Base-by-base conservation (phyloP, 1,140 invertebrate genomes). In the Mamestra configurata region DNA sequence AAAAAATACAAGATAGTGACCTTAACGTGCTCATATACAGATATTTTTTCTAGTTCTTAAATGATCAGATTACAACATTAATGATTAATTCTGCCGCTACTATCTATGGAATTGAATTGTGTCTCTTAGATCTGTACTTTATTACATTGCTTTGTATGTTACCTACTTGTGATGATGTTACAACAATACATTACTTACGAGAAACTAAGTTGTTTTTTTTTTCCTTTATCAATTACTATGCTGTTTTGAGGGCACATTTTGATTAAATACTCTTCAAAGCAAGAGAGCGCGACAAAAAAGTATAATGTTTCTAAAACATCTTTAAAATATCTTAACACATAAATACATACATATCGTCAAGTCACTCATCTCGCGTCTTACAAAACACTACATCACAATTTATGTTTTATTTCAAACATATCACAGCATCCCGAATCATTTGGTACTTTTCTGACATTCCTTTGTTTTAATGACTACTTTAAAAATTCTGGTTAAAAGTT, bases 351-450 rank as follows among this genome's bases (percentile, higher is more conserved):
- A 76, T 43, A 61, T 27, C 51, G 0, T 22, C 57, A 57, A 76
- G 20, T 64, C 35, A 59, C 22, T 76, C 53, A 75, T 46, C 31
- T 76, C 40, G 73, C 55, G 73, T 35, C 55, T 76, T 76, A 76
- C 22, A 61, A 76, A 84, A 46, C 78, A 71, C 79, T 84, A 86
- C 57, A 85, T 83, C 81, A 84, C 81, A 76, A 46, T 76, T 61
- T 81, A 81, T 79, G 73, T 80, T 86, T 80, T 83, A 81, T 83
- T 83, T 77, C 53, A 84, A 81, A 86, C 82, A 80, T 86, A 88
- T 90, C 86, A 88, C 86, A 87, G 84, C 79, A 84, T 77, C 71
- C 83, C 73, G 37, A 72, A 77, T 76, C 18, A 76, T 85, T 81
- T 83, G 82, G 81, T 85, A 81, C 75, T 49, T 79, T 71, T 31